A percentile compares a stretch with the other conserved stretches of the same genome.
phyloP scores from a whole-genome alignment of 2,797 vertebrate genomes.

The Hafferia zeledoni region DNA sequence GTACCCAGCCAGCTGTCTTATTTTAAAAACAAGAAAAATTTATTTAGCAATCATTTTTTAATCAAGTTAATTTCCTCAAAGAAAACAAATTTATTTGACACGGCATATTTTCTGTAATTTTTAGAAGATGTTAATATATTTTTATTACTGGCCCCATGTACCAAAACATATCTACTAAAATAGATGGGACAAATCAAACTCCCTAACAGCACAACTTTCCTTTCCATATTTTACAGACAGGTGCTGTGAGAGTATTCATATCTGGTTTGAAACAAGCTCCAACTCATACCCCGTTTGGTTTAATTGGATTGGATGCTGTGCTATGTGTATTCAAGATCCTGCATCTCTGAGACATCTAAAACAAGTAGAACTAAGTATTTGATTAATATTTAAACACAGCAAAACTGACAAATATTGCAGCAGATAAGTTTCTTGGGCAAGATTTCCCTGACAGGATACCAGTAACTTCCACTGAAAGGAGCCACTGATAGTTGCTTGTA shows the following conservation, averaged over 20 bases:
- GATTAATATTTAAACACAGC: conserved; percentile 55
- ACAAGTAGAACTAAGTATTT: conserved; percentile 35
- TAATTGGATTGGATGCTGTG: neutral
- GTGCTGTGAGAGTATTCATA: neutral
- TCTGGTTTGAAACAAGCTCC: neutral
- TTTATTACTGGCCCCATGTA: neutral
- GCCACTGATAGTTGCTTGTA: neutral
- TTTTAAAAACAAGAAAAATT: neutral
- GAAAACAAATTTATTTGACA: neutral
- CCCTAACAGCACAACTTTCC: neutral
- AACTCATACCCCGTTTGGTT: neutral
- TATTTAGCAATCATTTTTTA: neutral
- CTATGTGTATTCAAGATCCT: neutral
- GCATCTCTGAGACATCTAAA: neutral
- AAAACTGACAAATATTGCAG: conserved; percentile 35
- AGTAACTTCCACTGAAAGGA: conserved; percentile 40
- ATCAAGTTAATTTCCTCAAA: neutral
- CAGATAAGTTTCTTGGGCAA: conserved; percentile 5
- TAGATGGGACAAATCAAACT: neutral
- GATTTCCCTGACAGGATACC: conserved; percentile 25
- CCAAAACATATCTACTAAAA: neutral
- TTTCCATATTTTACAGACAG: neutral
- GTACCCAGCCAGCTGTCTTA: neutral
- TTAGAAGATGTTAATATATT: neutral
- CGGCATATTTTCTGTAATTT: neutral